Conservation (phyloP, 2,113 vertebrate genomes). For the Platysternon megacephalum region DNA sequence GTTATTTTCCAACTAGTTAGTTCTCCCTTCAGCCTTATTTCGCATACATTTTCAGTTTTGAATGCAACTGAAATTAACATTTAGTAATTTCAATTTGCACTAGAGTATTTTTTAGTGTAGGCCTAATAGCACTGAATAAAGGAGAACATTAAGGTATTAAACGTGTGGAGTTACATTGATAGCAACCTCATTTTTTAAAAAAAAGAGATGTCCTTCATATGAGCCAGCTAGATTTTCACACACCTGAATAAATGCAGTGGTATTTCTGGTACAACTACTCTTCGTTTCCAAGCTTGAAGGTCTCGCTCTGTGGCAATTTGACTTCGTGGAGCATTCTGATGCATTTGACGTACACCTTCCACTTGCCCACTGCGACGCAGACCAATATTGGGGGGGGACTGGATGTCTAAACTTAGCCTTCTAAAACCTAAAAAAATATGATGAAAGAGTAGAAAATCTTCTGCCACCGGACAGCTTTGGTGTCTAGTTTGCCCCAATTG, state of each 20-base stretch:
- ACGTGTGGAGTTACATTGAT: neutral
- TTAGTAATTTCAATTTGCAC: neutral
- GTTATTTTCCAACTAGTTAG: neutral
- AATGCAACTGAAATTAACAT: neutral
- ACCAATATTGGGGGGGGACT: slow-evolving; percentile 94
- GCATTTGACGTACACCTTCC: slow-evolving; percentile 97
- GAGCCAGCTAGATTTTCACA: neutral
- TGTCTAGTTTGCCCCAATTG: neutral
- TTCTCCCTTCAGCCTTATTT: fast-evolving
- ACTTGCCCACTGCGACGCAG: slow-evolving; percentile 94
- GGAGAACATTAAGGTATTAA: neutral
- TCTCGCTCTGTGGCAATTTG: slow-evolving; percentile 96
- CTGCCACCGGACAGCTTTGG: neutral
- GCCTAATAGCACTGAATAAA: neutral
- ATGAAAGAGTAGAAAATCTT: neutral
- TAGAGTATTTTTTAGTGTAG: neutral
- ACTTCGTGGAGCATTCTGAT: slow-evolving; percentile 94
- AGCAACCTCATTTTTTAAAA: neutral
- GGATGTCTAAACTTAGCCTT: slow-evolving; percentile 88
- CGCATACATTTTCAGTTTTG: neutral
- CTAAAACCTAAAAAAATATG: slow-evolving; percentile 81
- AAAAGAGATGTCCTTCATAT: neutral
- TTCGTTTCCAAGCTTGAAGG: slow-evolving; percentile 92
- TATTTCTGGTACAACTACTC: slow-evolving; percentile 95
- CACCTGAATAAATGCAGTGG: slow-evolving; percentile 85